phyloP scores from a whole-genome alignment of 1,140 invertebrate genomes.

The Chrysoperla carnea region DNA sequence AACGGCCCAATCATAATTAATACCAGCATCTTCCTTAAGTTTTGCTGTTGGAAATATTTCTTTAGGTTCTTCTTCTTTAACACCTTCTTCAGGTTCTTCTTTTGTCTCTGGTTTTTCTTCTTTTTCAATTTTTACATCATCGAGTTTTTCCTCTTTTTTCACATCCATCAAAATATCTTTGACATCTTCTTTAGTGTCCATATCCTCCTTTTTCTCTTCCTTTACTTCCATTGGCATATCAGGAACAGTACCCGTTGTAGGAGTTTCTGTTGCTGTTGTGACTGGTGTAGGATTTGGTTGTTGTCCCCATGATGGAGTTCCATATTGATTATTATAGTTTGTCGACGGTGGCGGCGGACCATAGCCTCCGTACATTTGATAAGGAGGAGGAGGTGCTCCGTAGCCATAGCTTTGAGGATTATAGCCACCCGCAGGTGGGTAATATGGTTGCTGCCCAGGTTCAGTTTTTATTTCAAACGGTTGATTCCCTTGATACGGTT shows the following conservation, averaged over 20 bases:
- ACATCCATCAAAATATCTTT: not conserved
- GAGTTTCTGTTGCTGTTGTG: not conserved
- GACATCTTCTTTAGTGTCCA: not conserved
- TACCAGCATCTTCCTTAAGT: constrained; percentile 52
- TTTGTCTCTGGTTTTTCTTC: constrained; percentile 15
- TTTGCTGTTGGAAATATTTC: constrained; percentile 29
- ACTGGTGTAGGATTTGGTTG: not conserved
- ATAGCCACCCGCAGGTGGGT: constrained; percentile 18
- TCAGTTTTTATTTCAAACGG: constrained; percentile 14
- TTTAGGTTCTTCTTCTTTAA: constrained; percentile 13
- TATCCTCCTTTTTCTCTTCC: not conserved
- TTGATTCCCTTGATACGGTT: constrained; percentile 1
- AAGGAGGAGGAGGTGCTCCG: constrained; percentile 16
- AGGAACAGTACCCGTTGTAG: not conserved
- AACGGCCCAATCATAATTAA: constrained; percentile 73
- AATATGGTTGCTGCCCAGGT: constrained; percentile 8
- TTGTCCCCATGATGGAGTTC: too few species aligned
- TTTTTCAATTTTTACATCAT: not conserved
- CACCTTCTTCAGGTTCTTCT: constrained; percentile 14
- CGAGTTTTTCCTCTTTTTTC: not conserved
- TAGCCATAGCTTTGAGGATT: constrained; percentile 22
- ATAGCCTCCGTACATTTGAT: not conserved
- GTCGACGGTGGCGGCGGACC: not conserved
- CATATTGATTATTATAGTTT: not conserved
- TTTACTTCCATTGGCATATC: not conserved